Base-by-base conservation (phyloP, 2,797 vertebrate species). In the Muraenolepis orangiensis region DNA sequence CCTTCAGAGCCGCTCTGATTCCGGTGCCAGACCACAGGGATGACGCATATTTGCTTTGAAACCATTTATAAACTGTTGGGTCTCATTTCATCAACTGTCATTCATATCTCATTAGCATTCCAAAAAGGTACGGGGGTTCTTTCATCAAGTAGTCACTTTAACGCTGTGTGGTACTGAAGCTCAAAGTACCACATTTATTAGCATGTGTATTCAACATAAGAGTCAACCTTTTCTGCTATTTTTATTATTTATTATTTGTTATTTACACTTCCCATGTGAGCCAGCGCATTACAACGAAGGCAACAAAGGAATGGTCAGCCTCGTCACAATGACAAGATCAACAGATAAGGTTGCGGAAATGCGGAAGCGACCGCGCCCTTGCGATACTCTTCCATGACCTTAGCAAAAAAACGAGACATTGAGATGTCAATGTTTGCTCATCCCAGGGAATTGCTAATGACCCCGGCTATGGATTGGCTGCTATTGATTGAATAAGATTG, bases 71-170 rank as follows among this genome's bases (percentile, higher is more conserved):
- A 68, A 84, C 76, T 66, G 74, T 51, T 73, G 20, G 38, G 38
- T 72, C 38, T 75, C 32, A 77, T 86, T 86, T 77, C 12, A 0
- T 51, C 6, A 73, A 7, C 72, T 71, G 78, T 82, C 79, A 81
- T 38, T 84, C 57, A 78, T 34, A 57, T 42, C 28, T 80, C 6
- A 0, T 80, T 71, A 75, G n/a, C 76, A 70, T 77, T 75, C 74
- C 64, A 28, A 40, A n/a, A 78, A 73, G 32, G 70, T 72, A 38
- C 7, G 18, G 1, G 51, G 20, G 7, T 7, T 80, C 76, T 34
- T 26, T 4, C 66, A n/a, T 38, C 18, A 51, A 32, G 14, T 69
- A 74, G 6, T 70, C 6, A 67, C 29, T 31, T 31, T 67, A 20
- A 67, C 0, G 66, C 57, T 64, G 57, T 64, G 57, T 26, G 57